Base-by-base conservation (phyloP, 1,140 invertebrate genomes). In the Rhyacophila brunnea region DNA sequence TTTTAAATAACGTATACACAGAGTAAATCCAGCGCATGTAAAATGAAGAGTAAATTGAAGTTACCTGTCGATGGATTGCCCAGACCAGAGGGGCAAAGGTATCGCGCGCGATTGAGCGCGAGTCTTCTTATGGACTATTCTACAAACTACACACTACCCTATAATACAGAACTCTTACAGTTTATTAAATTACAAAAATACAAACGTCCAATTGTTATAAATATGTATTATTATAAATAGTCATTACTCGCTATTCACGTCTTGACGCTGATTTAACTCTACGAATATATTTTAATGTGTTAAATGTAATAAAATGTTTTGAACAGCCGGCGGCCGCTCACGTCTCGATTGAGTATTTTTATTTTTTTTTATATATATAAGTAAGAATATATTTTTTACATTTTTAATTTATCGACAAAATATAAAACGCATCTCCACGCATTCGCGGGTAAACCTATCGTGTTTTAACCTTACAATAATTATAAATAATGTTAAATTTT, bases 141-240 rank as follows among this genome's bases (percentile, higher is more conserved):
- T 46, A 48, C 10, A 13, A 13, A 6, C 49, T 58, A 64, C 44
- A 64, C 44, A 36, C 62, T 64, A 64, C 57, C 44, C 62, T 64
- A 64, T 17, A 45, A 56, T 64, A 63, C 60, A 18, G 48, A 46
- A 64, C 52, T 40, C 57, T 59, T 64, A 64, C 47, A 28, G 46
- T 46, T 52, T 64, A 64, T 51, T 64, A 64, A 60, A 61, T 64
- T 64, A 64, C 62, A 64, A 64, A 64, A 64, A 64, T 64, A 64
- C 62, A 64, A 64, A 64, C 62, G 58, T 61, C 58, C 53, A 64
- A 60, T 60, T 60, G 58, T 64, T 58, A 64, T 60, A 47, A 53
- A 47, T 60, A 60, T 57, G 23, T 34, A 49, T 32, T 52, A 36
- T 51, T 51, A 47, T 23, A 51, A 64, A 50, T 59, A 52, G 32